These are phyloP conservation scores for Aphelinus certus DNA, from an alignment of 1,140 invertebrate genomes.

Conservation along the genomic window DNA sequence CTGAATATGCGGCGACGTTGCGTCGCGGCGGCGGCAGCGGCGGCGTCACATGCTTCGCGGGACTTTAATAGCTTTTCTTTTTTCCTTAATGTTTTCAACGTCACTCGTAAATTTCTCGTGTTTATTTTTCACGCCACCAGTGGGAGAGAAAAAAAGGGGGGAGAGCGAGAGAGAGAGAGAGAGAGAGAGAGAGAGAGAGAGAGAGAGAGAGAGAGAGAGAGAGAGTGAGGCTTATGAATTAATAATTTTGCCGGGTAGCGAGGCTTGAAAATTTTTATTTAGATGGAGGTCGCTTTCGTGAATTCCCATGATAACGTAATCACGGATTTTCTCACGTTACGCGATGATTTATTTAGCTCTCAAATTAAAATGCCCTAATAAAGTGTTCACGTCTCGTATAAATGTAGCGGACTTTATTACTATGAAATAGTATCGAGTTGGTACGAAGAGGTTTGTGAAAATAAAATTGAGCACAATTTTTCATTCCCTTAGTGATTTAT, in stretches of 20 bases:
- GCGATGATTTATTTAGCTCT: too few relatives aligned
- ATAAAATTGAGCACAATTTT: too few relatives aligned
- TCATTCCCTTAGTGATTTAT: too few relatives aligned
- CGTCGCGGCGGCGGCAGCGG: not conserved
- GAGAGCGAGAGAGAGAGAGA: too few relatives aligned
- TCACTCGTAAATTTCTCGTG: not conserved
- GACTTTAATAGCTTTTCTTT: not conserved
- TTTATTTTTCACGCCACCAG: conserved; percentile 6
- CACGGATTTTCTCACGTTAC: conserved; percentile 13
- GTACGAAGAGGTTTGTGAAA: too few relatives aligned
- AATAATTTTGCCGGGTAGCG: not conserved
- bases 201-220: too few relatives aligned
- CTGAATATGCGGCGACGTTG: conserved; percentile 33
- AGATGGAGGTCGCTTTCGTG: not conserved
- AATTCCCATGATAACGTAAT: not conserved
- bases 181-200: too few relatives aligned
- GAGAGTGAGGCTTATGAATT: not conserved
- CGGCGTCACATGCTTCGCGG: not conserved
- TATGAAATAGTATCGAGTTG: too few relatives aligned
- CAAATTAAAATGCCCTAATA: too few relatives aligned
- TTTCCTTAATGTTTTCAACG: not conserved
- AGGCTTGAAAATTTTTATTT: not conserved
- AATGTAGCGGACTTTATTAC: too few relatives aligned
- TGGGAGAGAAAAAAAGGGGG: too few relatives aligned
- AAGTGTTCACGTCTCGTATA: too few relatives aligned